Base-by-base conservation (phyloP, 2,888 invertebrate species). In the Clanis bilineata region DNA sequence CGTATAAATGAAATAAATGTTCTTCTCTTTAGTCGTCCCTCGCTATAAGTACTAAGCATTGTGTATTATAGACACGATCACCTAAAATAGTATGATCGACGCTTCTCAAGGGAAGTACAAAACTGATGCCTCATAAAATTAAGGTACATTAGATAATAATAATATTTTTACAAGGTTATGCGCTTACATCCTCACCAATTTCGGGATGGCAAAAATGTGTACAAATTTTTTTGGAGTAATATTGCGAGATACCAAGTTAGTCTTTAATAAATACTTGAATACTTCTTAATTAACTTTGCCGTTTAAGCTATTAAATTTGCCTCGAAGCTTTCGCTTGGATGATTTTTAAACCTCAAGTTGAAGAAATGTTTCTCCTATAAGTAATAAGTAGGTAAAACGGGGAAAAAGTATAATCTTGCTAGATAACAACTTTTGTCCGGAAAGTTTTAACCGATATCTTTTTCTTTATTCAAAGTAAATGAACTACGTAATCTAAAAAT, bases 211-310 rank as follows among this genome's bases (percentile, higher is more conserved):
- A 51, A 18, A 25, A 51, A 32, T 32, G 7, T 15, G 18, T 32
- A 18, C 32, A 15, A 22, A 51, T 18, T 9, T 32, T 51, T 51
- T 32, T 28, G 10, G 32, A 32, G 3, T 10, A 32, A 51, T 32
- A 51, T 51, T 32, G 10, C 18, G 28, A 32, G 51, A 18, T 51
- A 28, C 43, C 43, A 43, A 57, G 43, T 43, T 57, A 28, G 25
- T 18, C 43, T 18, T 57, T 57, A 41, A 43, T 28, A 57, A 43
- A 43, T 57, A 57, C 56, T 57, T 43, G 28, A 28, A 10, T 43
- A 57, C 21, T 28, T 28, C 28, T 43, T 43, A 57, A 43, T 57
- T 57, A 57, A 43, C 25, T 57, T 41, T n/a, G 10, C 28, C 43
- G 56, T 43, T 43, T 57, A 12, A 57, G 15, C 43, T 28, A 43